phyloP scores from a whole-genome alignment of 2,888 invertebrate genomes.

The Catocala sponsa region DNA sequence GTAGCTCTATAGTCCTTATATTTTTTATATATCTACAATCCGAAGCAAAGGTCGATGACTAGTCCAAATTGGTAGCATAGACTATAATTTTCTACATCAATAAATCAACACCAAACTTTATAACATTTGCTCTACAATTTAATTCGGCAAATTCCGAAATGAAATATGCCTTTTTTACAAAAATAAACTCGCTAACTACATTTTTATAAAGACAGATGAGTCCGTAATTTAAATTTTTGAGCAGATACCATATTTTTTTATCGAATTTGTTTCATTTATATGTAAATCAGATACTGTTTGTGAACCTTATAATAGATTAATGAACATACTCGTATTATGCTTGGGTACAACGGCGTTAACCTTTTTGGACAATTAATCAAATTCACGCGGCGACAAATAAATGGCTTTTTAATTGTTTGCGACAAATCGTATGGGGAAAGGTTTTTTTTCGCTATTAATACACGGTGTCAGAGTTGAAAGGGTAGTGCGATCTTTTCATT shows the following conservation, averaged over 20 bases:
- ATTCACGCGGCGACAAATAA: conserved; percentile 48
- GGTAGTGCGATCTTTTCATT: conserved; percentile 14
- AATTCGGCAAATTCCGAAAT: background rate
- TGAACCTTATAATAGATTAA: conserved; percentile 44
- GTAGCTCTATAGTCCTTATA: too few species aligned
- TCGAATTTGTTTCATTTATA: conserved; percentile 36
- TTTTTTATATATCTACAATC: too few species aligned
- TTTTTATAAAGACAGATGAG: conserved; percentile 23
- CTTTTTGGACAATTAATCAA: conserved; percentile 49
- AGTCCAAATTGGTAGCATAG: too few species aligned
- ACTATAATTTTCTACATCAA: too few species aligned
- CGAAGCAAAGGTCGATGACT: too few species aligned
- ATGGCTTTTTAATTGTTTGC: conserved; percentile 49
- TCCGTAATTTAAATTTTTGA: conserved; percentile 2
- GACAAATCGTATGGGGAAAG: conserved; percentile 31
- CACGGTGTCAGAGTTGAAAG: conserved; percentile 16
- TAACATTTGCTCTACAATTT: background rate
- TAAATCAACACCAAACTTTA: background rate
- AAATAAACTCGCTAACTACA: conserved; percentile 14
- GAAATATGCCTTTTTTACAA: conserved; percentile 2
- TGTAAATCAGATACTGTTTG: conserved; percentile 44
- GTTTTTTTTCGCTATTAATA: conserved; percentile 25
- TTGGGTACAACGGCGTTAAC: conserved; percentile 33
- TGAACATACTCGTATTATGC: conserved; percentile 50
- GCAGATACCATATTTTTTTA: conserved; percentile 19